phyloP scores from a whole-genome alignment of 1,140 invertebrate species.

The Drosophila pachea region DNA sequence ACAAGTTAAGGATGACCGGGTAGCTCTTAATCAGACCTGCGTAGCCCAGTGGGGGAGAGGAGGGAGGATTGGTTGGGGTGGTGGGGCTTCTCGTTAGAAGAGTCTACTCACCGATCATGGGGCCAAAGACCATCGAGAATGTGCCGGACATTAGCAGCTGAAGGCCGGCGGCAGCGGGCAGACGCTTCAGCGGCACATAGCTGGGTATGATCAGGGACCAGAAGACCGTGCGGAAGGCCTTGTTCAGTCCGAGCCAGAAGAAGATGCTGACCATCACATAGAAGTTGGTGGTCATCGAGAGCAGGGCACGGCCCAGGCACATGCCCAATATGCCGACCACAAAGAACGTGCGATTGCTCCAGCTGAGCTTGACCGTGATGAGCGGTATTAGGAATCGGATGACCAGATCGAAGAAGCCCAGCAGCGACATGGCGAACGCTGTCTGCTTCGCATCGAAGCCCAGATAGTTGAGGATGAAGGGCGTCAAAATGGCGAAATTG shows the following conservation, averaged over 20 bases:
- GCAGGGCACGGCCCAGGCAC: constrained; percentile 82
- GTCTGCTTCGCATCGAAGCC: constrained; percentile 80
- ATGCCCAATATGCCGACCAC: constrained; percentile 83
- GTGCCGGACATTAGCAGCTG: constrained; percentile 82
- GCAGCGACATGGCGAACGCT: constrained; percentile 82
- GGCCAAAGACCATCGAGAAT: constrained; percentile 81
- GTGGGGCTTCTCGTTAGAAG: not conserved
- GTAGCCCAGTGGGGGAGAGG: constrained; percentile 7
- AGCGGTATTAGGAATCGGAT: constrained; percentile 83
- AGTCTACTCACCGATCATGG: constrained; percentile 80
- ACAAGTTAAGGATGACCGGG: constrained; percentile 81
- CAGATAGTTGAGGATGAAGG: constrained; percentile 83
- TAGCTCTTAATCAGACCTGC: constrained; percentile 82
- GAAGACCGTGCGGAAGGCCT: constrained; percentile 84
- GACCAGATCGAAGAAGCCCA: constrained; percentile 82
- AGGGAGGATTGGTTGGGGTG: not conserved
- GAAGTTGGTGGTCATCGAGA: constrained; percentile 80
- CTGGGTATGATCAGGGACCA: constrained; percentile 84
- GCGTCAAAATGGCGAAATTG: constrained; percentile 85
- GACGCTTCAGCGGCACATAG: constrained; percentile 82
- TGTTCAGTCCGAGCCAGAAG: constrained; percentile 82
- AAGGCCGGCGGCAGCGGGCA: constrained; percentile 83
- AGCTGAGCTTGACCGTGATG: constrained; percentile 82
- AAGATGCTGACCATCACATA: constrained; percentile 79
- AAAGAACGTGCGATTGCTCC: constrained; percentile 84